Evolutionary conservation across 2,113 vertebrate genomes (phyloP).

Genomic region (Microtus richardsoni): DNA sequence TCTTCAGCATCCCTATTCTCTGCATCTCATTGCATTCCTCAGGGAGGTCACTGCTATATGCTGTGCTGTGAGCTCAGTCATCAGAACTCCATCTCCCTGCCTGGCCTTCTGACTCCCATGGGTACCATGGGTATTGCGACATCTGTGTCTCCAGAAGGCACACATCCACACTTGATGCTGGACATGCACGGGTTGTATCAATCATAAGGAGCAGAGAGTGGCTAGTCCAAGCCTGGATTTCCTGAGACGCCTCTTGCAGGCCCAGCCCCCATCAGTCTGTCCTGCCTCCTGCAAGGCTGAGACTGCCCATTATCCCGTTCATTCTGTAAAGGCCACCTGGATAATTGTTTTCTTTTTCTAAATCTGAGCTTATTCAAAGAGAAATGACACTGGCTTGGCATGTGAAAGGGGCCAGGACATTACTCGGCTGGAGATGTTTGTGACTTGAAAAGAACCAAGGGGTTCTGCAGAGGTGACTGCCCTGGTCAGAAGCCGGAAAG

Average conservation of each 20-base stretch:
- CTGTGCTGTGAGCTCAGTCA: not conserved
- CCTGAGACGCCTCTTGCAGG: not conserved
- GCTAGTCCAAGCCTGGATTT: not conserved
- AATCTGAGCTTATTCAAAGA: constrained; percentile 62
- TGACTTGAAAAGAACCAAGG: not conserved
- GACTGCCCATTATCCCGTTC: not conserved
- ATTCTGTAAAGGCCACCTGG: constrained; percentile 34
- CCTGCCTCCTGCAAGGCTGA: not conserved
- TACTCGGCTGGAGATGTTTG: constrained; percentile 10
- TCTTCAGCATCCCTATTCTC: not conserved
- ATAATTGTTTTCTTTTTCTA: constrained; percentile 54
- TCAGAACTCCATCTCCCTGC: not conserved
- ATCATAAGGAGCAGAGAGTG: not conserved
- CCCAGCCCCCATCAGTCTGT: too few relatives aligned
- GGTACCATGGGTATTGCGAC: not conserved
- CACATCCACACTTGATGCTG: not conserved
- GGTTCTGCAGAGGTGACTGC: not conserved
- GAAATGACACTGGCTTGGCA: constrained; percentile 50
- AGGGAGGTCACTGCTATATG: not conserved
- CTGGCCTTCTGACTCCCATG: too few relatives aligned
- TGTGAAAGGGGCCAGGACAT: constrained; percentile 56
- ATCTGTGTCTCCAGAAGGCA: not conserved
- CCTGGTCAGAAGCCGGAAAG: not conserved
- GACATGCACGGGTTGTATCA: not conserved
- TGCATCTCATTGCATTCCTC: not conserved